Percentiles rank a stretch among this genome's conserved stretches.
Conservation (phyloP, 2,888 invertebrate genomes). For the Aleiodes testaceus region DNA sequence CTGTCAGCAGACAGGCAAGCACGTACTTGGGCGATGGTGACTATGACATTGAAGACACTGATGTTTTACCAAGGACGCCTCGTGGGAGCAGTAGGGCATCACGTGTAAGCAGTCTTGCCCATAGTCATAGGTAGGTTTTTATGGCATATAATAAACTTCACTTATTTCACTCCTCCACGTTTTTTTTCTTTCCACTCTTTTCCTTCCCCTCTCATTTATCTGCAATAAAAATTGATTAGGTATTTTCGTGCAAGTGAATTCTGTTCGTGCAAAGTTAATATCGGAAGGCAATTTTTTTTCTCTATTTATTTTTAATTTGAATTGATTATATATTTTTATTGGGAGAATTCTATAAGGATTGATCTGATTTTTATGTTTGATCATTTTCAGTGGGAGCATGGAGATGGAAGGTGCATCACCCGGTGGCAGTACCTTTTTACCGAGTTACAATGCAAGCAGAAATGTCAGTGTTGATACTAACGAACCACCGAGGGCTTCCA, state of each 20-base stretch:
- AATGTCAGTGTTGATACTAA: constrained; percentile 73
- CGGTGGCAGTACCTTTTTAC: constrained; percentile 67
- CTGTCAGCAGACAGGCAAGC: constrained; percentile 67
- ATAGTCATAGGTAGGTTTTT: constrained; percentile 79
- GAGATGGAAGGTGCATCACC: constrained; percentile 72
- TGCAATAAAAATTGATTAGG: too few relatives aligned
- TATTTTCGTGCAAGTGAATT: too few relatives aligned
- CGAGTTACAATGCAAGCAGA: constrained; percentile 68
- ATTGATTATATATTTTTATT: not conserved
- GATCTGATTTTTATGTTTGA: constrained; percentile 35
- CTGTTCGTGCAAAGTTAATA: not conserved
- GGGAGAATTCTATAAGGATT: not conserved
- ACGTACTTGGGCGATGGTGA: constrained; percentile 67
- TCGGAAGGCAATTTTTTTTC: not conserved
- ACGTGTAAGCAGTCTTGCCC: constrained; percentile 81
- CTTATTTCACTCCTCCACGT: too few relatives aligned
- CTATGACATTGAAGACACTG: constrained; percentile 67
- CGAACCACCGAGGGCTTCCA: constrained; percentile 71
- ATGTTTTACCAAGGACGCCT: constrained; percentile 70
- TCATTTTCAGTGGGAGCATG: constrained; percentile 69
- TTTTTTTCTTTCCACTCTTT: too few relatives aligned
- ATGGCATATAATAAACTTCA: not conserved
- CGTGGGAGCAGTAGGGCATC: constrained; percentile 76
- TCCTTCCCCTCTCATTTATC: too few relatives aligned
- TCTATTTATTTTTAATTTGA: not conserved